Conservation (phyloP, 2,888 invertebrate genomes). For the Eumerus sabulonum region DNA sequence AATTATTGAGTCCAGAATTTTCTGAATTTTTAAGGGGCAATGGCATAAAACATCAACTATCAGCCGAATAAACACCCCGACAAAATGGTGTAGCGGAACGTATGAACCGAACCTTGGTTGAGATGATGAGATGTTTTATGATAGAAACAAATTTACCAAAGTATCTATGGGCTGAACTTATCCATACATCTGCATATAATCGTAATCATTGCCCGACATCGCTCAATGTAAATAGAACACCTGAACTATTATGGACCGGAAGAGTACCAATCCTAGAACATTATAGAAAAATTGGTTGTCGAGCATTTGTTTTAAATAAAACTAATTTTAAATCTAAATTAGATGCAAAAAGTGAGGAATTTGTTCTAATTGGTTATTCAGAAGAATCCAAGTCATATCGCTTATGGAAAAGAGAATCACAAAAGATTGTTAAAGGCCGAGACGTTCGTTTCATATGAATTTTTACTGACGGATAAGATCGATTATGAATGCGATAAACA, state of each 20-base stretch:
- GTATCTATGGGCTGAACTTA: conserved; percentile 58
- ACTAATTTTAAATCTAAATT: not conserved
- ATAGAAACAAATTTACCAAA: conserved; percentile 67
- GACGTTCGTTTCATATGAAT: not conserved
- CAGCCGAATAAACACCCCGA: conserved; percentile 9
- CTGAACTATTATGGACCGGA: conserved; percentile 17
- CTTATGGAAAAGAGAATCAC: conserved; percentile 43
- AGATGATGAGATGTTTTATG: conserved; percentile 64
- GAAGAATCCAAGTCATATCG: conserved; percentile 37
- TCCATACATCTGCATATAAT: conserved; percentile 39
- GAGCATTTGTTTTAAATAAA: too few relatives aligned
- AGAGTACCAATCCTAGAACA: conserved; percentile 19
- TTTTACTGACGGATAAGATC: too few relatives aligned
- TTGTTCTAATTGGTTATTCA: too few relatives aligned
- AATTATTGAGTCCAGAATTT: conserved; percentile 7
- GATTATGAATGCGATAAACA: too few relatives aligned
- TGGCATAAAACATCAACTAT: conserved; percentile 11
- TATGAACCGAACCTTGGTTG: conserved; percentile 16
- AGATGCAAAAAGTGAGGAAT: too few relatives aligned
- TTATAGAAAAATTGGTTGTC: conserved; percentile 30
- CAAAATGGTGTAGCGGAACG: conserved; percentile 17
- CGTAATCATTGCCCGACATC: conserved; percentile 44
- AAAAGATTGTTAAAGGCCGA: conserved; percentile 13
- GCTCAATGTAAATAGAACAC: conserved; percentile 32
- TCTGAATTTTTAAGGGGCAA: conserved; percentile 4